A percentile compares a stretch with the other conserved stretches of the same genome.
Conservation (phyloP, 2,888 invertebrate species). For the Melipona beecheii region DNA sequence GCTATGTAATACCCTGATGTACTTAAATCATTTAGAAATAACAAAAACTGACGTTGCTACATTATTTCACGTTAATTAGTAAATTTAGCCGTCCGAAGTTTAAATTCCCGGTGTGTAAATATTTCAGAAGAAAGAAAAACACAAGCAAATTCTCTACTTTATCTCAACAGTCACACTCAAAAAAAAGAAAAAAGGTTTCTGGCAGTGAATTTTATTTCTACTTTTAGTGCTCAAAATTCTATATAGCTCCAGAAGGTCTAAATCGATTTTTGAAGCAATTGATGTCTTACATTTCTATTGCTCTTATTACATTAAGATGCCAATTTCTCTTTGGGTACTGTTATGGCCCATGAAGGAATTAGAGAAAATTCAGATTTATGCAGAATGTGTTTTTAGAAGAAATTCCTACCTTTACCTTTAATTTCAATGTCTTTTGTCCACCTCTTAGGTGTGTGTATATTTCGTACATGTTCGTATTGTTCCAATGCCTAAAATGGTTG, state of each 20-base stretch:
- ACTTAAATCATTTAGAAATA: slow-evolving; percentile 79
- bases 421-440: neutral
- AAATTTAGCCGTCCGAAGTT: neutral
- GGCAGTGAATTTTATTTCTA: no score
- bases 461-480: neutral
- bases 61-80: neutral
- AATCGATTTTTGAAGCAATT: neutral
- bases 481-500: slow-evolving; percentile 27
- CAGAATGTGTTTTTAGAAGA: neutral
- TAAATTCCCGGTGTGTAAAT: neutral
- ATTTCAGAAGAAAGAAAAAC: neutral
- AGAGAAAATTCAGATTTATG: neutral
- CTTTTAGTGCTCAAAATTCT: no score
- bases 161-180: neutral
- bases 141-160: neutral
- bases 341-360: neutral
- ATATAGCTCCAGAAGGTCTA: neutral
- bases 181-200: no score
- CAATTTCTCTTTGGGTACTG: neutral
- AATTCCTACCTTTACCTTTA: neutral
- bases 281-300: neutral
- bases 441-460: slow-evolving; percentile 20
- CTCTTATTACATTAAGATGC: neutral
- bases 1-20: slow-evolving; percentile 80
- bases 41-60: slow-evolving; percentile 21